Base-by-base conservation (phyloP, 2,797 vertebrate species). In the Catostomus latipinnis region DNA sequence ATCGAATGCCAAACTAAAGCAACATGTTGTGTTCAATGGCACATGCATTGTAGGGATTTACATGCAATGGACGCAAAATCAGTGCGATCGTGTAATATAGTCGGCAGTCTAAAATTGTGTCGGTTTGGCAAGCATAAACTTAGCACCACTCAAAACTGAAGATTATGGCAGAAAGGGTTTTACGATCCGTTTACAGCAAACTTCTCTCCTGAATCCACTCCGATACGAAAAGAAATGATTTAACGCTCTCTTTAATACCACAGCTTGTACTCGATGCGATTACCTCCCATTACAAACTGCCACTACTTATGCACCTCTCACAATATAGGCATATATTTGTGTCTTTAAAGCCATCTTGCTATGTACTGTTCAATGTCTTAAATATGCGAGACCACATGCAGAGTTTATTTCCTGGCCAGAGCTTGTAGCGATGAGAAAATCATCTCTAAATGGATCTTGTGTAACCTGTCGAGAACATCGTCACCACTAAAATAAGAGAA, bases 311-410 rank as follows among this genome's bases (percentile, higher is more conserved):
- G 90, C 82, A 85, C 78, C 74, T 88, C 90, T 91, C 80, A 89
- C 75, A 65, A 90, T 86, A 92, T 89, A 89, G 87, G 88, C 89
- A 86, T 81, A 89, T 91, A 91, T 74, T 86, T 89, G 79, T 88
- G 85, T 89, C 88, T 34, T 82, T 84, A 88, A 69, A 90, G 89
- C 86, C 82, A 63, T 87, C 57, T 85, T 88, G 88, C 90, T 90
- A 83, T 90, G 84, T 91, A 81, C 81, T 77, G 80, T 90, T 75
- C 90, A 84, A 89, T 86, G 88, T 90, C 52, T 89, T 34, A 34
- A 34, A 34, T 34, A 89, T 84, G 90, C 81, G 77, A 88, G 34
- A 34, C 91, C 85, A 52, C 85, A 86, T 87, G 78, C 84, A 83
- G 76, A 84, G 82, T 86, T 88, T 73, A 61, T 34, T 57, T 71